These are phyloP conservation scores for Aspidoscelis tigris DNA, from an alignment of 2,113 vertebrate genomes.

Conservation along the genomic window DNA sequence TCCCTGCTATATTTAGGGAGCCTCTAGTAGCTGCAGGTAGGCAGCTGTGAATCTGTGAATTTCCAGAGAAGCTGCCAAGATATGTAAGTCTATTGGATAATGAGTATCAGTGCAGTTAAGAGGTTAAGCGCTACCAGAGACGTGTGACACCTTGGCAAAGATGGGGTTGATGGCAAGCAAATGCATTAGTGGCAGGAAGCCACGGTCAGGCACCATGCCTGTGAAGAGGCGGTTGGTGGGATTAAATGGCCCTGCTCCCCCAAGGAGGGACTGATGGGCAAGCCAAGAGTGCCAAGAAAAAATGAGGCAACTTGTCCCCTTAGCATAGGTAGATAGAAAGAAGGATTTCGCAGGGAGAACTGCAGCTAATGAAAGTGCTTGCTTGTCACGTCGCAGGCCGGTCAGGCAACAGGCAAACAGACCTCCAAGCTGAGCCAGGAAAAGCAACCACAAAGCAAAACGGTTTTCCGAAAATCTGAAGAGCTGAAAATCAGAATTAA, in stretches of 20 bases:
- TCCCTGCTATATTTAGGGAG: background rate
- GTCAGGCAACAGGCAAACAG: too few species aligned
- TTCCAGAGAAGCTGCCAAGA: background rate
- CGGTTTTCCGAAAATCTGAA: too few species aligned
- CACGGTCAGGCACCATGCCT: background rate
- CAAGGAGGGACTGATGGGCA: background rate
- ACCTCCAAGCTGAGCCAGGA: too few species aligned
- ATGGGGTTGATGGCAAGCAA: background rate
- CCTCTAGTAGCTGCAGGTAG: background rate
- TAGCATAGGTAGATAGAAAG: too few species aligned
- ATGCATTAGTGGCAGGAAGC: background rate
- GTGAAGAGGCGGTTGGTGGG: background rate
- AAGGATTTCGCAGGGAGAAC: too few species aligned
- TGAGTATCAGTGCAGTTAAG: background rate
- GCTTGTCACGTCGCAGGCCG: too few species aligned
- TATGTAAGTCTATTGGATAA: constrained; percentile 3
- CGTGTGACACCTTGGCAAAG: background rate
- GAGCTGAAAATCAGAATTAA: too few species aligned
- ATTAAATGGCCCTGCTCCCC: background rate
- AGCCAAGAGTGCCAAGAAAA: too few species aligned
- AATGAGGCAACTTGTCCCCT: background rate
- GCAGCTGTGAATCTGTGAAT: background rate
- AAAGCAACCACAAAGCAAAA: too few species aligned
- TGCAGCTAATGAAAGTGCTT: too few species aligned
- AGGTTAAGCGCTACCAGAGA: background rate